These are phyloP conservation scores for Aphelocoma coerulescens DNA, from an alignment of 2,113 vertebrate species.

Conservation along the genomic window DNA sequence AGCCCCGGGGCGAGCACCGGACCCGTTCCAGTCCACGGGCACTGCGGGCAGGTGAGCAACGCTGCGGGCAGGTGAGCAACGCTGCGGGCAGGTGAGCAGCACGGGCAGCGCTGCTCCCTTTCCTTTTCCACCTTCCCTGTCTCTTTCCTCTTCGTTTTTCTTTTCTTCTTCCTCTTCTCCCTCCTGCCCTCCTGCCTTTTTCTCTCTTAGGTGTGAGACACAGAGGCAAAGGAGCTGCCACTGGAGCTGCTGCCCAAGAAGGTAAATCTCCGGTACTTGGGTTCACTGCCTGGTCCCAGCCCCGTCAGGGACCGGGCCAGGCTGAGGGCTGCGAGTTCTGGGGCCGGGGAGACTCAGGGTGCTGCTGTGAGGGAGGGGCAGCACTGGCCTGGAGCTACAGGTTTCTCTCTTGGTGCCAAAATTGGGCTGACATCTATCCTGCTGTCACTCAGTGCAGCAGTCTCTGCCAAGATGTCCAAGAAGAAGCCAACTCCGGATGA, in stretches of 20 bases:
- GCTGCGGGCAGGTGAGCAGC: no score
- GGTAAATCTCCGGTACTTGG: background rate
- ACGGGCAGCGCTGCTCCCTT: background rate
- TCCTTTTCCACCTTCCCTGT: background rate
- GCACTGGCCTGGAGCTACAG: background rate
- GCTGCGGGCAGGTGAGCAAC: no score
- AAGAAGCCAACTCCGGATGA: background rate
- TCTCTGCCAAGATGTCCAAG: rapidly evolving
- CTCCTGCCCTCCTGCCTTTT: background rate
- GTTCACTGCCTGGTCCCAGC: background rate
- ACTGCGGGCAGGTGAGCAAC: background rate
- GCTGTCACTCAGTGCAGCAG: rapidly evolving
- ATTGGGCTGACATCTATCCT: rapidly evolving
- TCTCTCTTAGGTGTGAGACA: no score
- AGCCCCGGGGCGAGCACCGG: rapidly evolving
- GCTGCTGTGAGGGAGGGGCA: background rate
- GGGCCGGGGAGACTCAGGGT: background rate
- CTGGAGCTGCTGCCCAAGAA: background rate
- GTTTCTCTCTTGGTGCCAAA: background rate
- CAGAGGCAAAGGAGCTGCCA: background rate
- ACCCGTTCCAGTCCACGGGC: rapidly evolving
- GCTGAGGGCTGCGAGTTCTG: background rate
- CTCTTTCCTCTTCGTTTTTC: background rate
- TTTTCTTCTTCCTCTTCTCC: no score
- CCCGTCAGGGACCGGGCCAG: background rate